Conservation (phyloP, 2,113 vertebrate species). For the Limanda limanda region DNA sequence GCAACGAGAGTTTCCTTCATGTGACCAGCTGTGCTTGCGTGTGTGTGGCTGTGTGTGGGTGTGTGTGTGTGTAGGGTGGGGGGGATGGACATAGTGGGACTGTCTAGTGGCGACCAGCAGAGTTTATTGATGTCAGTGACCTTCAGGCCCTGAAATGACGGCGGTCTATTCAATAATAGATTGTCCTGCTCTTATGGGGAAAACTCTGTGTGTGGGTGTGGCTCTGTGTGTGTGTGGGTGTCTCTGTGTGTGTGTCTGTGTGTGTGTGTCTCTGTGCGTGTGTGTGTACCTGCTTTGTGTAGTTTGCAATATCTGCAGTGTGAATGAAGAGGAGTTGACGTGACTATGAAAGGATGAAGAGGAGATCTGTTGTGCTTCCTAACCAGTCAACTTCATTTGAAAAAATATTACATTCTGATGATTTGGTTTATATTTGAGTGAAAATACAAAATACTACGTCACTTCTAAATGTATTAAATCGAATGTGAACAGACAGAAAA, state of each 20-base stretch:
- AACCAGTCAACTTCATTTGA: no score
- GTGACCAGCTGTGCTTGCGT: conserved; percentile 3
- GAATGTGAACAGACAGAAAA: no score
- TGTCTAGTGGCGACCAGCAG: conserved; percentile 43
- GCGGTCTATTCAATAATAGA: conserved; percentile 71
- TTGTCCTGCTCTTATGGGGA: conserved; percentile 57
- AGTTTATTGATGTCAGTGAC: conserved; percentile 73
- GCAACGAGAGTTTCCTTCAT: conserved; percentile 24
- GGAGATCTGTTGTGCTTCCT: no score
- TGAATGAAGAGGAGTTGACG: conserved; percentile 7
- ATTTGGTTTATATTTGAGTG: no score
- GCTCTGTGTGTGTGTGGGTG: conserved; percentile 19
- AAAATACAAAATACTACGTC: no score
- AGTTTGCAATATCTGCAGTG: conserved; percentile 1
- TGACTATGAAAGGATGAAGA: not conserved
- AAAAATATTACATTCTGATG: no score
- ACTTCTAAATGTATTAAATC: no score
- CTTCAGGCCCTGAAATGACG: conserved; percentile 69
- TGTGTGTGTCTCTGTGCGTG: conserved; percentile 5
- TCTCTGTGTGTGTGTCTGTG: not conserved
- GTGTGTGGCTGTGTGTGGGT: conserved; percentile 6
- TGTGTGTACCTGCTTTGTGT: not conserved
- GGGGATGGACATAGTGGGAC: not conserved
- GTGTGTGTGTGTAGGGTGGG: not conserved
- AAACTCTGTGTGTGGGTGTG: conserved; percentile 14